Evolutionary conservation across 2,797 vertebrate genomes (phyloP).

Genomic region (Dendrocincla tyrannina): DNA sequence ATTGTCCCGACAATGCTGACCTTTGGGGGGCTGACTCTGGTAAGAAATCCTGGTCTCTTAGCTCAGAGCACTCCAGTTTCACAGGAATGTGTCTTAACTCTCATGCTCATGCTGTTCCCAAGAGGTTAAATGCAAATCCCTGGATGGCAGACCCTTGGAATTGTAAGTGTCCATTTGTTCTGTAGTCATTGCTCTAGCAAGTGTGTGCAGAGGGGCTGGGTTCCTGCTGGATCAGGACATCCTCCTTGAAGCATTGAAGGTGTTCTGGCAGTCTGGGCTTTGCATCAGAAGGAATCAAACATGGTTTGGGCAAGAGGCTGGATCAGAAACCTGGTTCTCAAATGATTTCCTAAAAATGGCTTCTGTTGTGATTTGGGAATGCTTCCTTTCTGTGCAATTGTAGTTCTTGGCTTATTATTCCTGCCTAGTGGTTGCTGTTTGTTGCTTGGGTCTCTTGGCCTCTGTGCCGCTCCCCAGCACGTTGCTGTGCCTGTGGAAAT

Average conservation of each 20-base stretch:
- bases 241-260: background rate
- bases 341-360: background rate
- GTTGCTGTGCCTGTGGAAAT: background rate
- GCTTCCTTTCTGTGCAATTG: background rate
- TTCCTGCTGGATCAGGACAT: background rate
- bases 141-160: background rate
- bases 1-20: slow-evolving; percentile 91
- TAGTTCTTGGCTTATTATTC: background rate
- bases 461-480: background rate
- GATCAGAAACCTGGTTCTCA: background rate
- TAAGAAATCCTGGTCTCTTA: slow-evolving; percentile 67
- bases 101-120: background rate
- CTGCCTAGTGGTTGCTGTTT: background rate
- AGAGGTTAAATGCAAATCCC: background rate
- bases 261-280: background rate
- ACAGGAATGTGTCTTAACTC: background rate
- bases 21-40: slow-evolving; percentile 89
- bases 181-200: background rate
- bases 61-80: background rate
- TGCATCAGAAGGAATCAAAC: background rate
- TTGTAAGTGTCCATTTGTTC: background rate
- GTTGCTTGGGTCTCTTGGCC: background rate
- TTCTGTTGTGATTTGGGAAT: background rate
- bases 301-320: background rate
- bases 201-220: background rate